phyloP scores from a whole-genome alignment of 2,797 vertebrate species.

The Cynopterus sphinx region DNA sequence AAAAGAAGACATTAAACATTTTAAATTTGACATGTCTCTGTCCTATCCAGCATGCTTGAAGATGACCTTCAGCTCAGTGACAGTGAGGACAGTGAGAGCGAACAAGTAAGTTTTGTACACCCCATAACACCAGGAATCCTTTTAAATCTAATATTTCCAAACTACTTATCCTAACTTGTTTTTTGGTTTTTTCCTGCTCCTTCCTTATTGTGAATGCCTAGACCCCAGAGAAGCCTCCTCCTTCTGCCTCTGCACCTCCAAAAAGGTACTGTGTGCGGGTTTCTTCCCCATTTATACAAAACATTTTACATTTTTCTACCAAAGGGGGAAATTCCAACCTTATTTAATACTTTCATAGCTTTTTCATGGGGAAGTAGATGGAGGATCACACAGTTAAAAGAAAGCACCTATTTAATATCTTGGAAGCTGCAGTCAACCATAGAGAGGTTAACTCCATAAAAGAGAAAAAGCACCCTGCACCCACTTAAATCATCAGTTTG shows the following conservation, averaged over 20 bases:
- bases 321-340: neutral
- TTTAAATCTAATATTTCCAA: slow-evolving; percentile 38
- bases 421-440: neutral
- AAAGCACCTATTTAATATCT: neutral
- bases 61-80: slow-evolving; percentile 88
- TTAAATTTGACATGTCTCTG: slow-evolving; percentile 57
- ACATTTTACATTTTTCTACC: neutral
- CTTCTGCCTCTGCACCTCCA: slow-evolving; percentile 83
- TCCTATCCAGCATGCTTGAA: slow-evolving; percentile 84
- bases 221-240: slow-evolving; percentile 85
- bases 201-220: slow-evolving; percentile 78
- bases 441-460: neutral
- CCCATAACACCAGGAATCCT: slow-evolving; percentile 35
- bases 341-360: too few species aligned
- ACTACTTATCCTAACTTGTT: slow-evolving; percentile 76
- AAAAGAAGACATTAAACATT: neutral
- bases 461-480: neutral
- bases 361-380: neutral
- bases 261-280: slow-evolving; percentile 80
- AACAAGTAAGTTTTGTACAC: slow-evolving; percentile 84
- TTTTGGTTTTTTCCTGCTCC: slow-evolving; percentile 69
- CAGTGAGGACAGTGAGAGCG: slow-evolving; percentile 86
- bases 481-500: neutral
- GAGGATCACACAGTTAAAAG: neutral
- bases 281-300: neutral